Base-by-base conservation (phyloP, 2,888 invertebrate species). In the Sarcophaga variegata region DNA sequence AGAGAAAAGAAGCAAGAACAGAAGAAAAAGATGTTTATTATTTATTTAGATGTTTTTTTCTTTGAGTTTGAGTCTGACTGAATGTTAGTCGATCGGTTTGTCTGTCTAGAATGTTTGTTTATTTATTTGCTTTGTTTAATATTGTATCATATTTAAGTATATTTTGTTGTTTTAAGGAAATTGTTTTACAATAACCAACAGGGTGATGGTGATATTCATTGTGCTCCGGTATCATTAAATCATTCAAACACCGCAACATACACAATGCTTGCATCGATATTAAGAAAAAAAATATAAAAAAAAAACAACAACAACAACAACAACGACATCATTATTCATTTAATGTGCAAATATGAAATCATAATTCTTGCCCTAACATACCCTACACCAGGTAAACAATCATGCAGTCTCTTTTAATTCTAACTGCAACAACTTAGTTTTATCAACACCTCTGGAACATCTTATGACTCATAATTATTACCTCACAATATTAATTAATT, bases 71-170 rank as follows among this genome's bases (percentile, higher is more conserved):
- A 37, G 37, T 37, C 4, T 14, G 17, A 1, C 54, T 54, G 17
- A 2, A 3, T 54, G 54, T 17, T 17, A 54, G 54, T 54, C 14
- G 3, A 49, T 45, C 62, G 37, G 6, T 27, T 27, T 27, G 27
- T 4, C 37, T 81, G 75, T 70, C 69, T 69, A 37, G 54, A 47
- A 37, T 37, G 22, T 69, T 82, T 67, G 63, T 67, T 81, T 78
- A 71, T 75, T 75, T 79, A 75, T 79, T 72, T 67, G 22, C 45
- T 60, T 71, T 72, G 6, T 11, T 64, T 20, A 11, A 66, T 72
- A 66, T 77, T 71, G 69, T 71, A 77, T 81, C 64, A 78, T 86
- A 78, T 72, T 85, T 69, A 69, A 86, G 80, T 86, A 78, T 83
- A 54, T 83, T 81, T 81, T 83, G 74, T 62, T 81, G 83, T 12